A percentile compares a stretch with the other conserved stretches of the same genome.
Conservation (phyloP, 1,140 invertebrate genomes). For the Drosophila pandora region DNA sequence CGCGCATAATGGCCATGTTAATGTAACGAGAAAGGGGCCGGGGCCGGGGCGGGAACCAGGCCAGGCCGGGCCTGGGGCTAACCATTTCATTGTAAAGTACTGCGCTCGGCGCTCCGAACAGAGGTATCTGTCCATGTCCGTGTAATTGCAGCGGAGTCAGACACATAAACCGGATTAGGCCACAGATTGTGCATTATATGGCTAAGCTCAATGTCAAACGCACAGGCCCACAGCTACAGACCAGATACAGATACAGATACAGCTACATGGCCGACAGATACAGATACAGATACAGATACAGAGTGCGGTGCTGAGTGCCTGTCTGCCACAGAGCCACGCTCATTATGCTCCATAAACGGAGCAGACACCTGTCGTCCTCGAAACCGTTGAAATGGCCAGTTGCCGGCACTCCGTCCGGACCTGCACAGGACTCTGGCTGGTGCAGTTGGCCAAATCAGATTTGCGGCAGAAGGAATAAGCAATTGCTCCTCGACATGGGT, state of each 20-base stretch:
- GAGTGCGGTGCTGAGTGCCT: constrained; percentile 14
- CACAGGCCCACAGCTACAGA: constrained; percentile 5
- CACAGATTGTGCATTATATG: constrained; percentile 54
- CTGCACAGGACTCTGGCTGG: background rate
- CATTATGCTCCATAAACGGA: constrained; percentile 25
- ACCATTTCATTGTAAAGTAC: constrained; percentile 52
- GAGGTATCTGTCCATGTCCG: constrained; percentile 20
- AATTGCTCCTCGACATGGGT: background rate
- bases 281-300: constrained; percentile 3
- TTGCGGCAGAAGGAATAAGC: background rate
- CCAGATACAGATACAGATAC: background rate
- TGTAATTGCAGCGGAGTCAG: constrained; percentile 62
- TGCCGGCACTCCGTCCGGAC: background rate
- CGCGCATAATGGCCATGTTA: constrained; percentile 70
- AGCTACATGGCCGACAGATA: background rate
- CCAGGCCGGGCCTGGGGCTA: background rate
- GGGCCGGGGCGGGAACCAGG: background rate
- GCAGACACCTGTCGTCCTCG: constrained; percentile 8
- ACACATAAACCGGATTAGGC: constrained; percentile 67
- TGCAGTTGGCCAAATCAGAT: constrained; percentile 1
- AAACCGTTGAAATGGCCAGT: constrained; percentile 1
- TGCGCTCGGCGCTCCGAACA: background rate
- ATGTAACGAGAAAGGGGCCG: constrained; percentile 27
- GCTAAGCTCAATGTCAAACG: constrained; percentile 29
- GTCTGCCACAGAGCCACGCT: constrained; percentile 15